Percentiles rank a stretch among this genome's conserved stretches.
phyloP scores from a whole-genome alignment of 2,888 invertebrate species.

The Julus scanicus region DNA sequence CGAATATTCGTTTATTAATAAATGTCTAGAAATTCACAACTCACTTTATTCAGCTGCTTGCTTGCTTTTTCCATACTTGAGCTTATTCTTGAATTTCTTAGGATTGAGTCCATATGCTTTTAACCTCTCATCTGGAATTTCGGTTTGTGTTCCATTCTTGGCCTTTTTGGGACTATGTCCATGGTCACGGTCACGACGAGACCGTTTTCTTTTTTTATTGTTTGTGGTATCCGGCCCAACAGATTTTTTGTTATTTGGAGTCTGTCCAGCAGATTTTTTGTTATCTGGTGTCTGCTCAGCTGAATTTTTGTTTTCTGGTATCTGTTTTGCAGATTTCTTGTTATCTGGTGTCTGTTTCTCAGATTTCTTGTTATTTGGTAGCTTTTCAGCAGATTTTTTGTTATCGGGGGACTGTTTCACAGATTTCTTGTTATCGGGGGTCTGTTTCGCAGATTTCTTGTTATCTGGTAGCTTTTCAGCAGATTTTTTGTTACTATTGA shows the following conservation, averaged over 20 bases:
- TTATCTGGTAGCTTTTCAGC: not conserved
- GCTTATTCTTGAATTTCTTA: constrained; percentile 82
- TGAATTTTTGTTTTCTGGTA: no score
- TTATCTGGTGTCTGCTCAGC: not conserved
- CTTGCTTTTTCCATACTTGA: not conserved
- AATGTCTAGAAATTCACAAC: not conserved
- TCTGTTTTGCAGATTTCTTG: no score
- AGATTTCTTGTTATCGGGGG: no score
- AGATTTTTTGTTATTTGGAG: not conserved
- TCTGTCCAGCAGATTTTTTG: not conserved
- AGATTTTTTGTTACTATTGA: not conserved
- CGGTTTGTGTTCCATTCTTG: constrained; percentile 51
- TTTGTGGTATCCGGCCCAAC: not conserved
- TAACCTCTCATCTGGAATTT: constrained; percentile 81
- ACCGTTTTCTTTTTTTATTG: constrained; percentile 32
- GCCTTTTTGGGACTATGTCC: not conserved
- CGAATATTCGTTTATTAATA: not conserved
- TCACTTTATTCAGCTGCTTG: not conserved
- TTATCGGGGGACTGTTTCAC: no score
- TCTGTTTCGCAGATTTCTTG: no score
- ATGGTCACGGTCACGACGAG: constrained; percentile 54
- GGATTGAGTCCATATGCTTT: constrained; percentile 93
- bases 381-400: no score
- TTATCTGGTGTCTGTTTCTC: no score
- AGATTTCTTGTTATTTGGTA: no score